These are phyloP conservation scores for Odontocerum albicorne DNA, from an alignment of 2,888 invertebrate species.

Conservation along the genomic window DNA sequence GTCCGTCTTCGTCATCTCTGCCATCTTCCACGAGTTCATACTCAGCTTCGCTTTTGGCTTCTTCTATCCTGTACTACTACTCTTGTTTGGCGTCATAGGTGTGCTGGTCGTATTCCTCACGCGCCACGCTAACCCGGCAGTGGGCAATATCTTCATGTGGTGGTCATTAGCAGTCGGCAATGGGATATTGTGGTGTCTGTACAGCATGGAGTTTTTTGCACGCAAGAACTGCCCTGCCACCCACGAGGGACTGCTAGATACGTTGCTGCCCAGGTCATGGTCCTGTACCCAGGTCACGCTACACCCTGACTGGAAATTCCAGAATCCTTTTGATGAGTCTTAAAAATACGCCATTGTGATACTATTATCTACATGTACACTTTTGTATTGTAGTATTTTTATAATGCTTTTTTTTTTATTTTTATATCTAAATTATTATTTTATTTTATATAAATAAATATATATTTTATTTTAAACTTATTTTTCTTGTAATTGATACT, in stretches of 20 bases:
- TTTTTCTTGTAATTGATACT: too few species aligned
- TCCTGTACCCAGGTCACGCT: conserved; percentile 41
- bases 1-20: conserved; percentile 76
- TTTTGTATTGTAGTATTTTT: too few species aligned
- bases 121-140: conserved; percentile 43
- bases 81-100: conserved; percentile 75
- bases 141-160: conserved; percentile 81
- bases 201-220: conserved; percentile 86
- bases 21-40: conserved; percentile 87
- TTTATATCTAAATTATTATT: too few species aligned
- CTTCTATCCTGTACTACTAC: conserved; percentile 84
- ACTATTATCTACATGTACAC: too few species aligned
- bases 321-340: conserved; percentile 7
- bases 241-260: conserved; percentile 41
- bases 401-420: too few species aligned
- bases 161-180: conserved; percentile 75
- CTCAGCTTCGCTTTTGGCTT: conserved; percentile 77
- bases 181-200: conserved; percentile 73
- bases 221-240: conserved; percentile 67
- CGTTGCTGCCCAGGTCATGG: conserved; percentile 56
- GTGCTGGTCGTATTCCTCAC: conserved; percentile 58
- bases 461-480: too few species aligned
- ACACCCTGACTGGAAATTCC: conserved; percentile 9
- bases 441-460: too few species aligned
- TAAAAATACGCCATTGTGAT: too few species aligned